phyloP scores from a whole-genome alignment of 2,113 vertebrate genomes.

The Corvus cornix region DNA sequence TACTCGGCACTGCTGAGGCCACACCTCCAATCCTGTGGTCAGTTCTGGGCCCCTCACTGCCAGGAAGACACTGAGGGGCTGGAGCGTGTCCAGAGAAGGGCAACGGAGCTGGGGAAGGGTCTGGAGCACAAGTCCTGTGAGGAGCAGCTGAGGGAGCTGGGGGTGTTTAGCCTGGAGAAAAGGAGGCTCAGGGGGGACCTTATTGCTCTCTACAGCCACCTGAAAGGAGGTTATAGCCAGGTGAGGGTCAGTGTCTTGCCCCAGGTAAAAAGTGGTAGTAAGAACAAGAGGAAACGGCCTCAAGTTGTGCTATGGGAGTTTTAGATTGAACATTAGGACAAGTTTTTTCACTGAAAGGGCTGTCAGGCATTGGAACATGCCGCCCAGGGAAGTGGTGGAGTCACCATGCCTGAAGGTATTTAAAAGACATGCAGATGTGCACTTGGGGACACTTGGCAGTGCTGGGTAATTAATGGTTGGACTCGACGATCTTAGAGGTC shows the following conservation, averaged over 20 bases:
- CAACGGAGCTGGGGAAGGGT: background rate
- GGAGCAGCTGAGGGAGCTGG: background rate
- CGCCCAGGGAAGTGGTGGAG: background rate
- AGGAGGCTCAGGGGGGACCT: background rate
- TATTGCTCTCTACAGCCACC: background rate
- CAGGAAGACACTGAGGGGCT: background rate
- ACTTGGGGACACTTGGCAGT: background rate
- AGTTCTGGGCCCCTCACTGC: background rate
- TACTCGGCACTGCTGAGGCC: background rate
- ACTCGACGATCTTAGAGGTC: background rate
- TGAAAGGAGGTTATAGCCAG: background rate
- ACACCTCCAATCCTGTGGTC: background rate
- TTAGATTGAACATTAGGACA: background rate
- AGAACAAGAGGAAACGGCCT: background rate
- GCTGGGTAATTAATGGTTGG: background rate
- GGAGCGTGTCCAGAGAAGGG: background rate
- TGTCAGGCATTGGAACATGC: background rate
- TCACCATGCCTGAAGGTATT: background rate
- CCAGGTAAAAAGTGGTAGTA: background rate
- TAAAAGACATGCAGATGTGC: background rate
- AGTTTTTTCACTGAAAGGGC: background rate
- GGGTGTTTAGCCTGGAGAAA: rapidly evolving
- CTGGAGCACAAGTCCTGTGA: background rate
- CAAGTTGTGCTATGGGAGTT: background rate
- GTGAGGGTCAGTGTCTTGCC: background rate